phyloP scores from a whole-genome alignment of 2,113 vertebrate species.

The Elanoides forficatus region DNA sequence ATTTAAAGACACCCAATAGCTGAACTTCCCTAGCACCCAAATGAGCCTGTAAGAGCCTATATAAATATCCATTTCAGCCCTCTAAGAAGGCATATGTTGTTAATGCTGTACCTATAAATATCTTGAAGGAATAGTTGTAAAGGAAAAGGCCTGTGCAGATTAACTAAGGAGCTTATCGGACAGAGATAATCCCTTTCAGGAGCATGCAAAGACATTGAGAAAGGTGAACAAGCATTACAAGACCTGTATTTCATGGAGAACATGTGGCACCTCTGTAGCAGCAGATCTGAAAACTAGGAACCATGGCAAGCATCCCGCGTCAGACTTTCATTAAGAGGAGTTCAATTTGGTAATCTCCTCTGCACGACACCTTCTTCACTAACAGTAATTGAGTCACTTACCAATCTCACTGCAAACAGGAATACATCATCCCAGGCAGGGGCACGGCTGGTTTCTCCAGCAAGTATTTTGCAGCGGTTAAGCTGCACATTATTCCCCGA shows the following conservation, averaged over 20 bases:
- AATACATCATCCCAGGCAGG: neutral
- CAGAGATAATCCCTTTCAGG: slow-evolving; percentile 31
- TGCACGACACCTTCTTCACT: neutral
- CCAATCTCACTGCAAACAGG: neutral
- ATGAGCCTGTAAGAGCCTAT: neutral
- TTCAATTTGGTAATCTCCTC: neutral
- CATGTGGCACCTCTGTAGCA: neutral
- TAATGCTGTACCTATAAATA: slow-evolving; percentile 51
- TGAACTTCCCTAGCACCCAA: neutral
- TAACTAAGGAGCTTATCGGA: slow-evolving; percentile 58
- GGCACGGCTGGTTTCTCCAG: neutral
- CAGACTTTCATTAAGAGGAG: neutral
- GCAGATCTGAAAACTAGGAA: neutral
- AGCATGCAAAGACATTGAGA: neutral
- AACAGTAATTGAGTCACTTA: neutral
- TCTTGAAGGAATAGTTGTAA: neutral
- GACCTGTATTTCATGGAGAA: neutral
- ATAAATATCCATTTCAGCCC: neutral
- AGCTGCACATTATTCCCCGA: neutral
- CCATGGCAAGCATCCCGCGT: neutral
- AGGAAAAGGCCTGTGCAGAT: slow-evolving; percentile 4
- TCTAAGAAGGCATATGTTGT: neutral
- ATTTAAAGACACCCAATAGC: neutral
- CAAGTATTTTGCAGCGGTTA: neutral
- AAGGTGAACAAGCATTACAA: neutral